phyloP scores from a whole-genome alignment of 2,797 vertebrate species.

The Schizopygopsis pylzovi region DNA sequence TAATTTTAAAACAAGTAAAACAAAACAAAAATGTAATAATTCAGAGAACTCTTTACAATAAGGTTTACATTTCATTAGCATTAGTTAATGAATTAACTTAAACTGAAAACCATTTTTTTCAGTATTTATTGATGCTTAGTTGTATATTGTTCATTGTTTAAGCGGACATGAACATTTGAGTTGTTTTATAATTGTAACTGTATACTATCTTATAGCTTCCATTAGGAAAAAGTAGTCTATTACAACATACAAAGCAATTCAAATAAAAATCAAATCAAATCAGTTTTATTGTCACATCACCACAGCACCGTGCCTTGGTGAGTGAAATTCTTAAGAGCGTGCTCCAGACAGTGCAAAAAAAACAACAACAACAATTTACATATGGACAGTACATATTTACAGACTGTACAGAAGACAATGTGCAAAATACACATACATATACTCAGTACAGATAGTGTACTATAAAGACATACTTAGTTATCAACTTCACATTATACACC shows the following conservation, averaged over 20 bases:
- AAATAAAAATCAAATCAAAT: too few species aligned
- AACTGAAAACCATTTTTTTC: not conserved
- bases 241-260: not conserved
- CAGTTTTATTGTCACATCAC: too few species aligned
- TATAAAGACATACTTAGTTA: too few species aligned
- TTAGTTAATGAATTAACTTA: not conserved
- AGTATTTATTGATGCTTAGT: not conserved
- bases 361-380: too few species aligned
- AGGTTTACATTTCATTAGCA: not conserved
- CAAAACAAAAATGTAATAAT: not conserved
- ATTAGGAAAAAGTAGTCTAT: not conserved
- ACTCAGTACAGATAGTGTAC: too few species aligned
- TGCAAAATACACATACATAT: too few species aligned
- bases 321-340: too few species aligned
- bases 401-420: too few species aligned
- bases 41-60: not conserved
- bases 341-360: too few species aligned
- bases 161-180: not conserved
- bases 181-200: not conserved
- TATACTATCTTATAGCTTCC: not conserved
- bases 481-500: too few species aligned
- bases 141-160: not conserved
- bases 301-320: too few species aligned
- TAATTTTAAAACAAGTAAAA: not conserved
- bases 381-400: too few species aligned